phyloP scores from a whole-genome alignment of 2,113 vertebrate species.

The Sminthopsis crassicaudata region DNA sequence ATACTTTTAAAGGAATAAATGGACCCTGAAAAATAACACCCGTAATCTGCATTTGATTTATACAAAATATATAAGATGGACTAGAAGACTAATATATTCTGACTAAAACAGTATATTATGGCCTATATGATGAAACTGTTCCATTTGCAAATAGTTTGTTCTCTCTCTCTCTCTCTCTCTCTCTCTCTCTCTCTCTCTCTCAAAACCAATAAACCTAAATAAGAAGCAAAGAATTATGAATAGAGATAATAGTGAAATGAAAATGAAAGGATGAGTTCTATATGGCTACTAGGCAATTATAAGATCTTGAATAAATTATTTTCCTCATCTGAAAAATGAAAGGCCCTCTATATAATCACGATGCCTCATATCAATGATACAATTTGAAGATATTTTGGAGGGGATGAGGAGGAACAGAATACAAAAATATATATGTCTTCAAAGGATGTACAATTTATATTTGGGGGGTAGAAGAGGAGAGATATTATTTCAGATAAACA shows the following conservation, averaged over 20 bases:
- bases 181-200: slow-evolving; percentile 24
- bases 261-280: background rate
- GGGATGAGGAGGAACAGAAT: background rate
- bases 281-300: background rate
- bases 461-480: background rate
- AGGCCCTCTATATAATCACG: background rate
- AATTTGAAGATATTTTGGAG: background rate
- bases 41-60: background rate
- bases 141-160: background rate
- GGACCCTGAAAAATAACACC: background rate
- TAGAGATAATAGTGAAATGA: background rate
- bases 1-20: background rate
- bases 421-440: background rate
- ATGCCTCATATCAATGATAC: background rate
- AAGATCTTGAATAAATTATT: background rate
- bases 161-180: background rate
- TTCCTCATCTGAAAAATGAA: background rate
- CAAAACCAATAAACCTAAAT: background rate
- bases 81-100: background rate
- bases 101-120: background rate
- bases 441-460: background rate
- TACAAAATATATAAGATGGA: background rate
- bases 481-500: background rate
- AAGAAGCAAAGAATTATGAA: slow-evolving; percentile 17
- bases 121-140: background rate